Percentiles rank a stretch among this genome's conserved stretches.
phyloP scores from a whole-genome alignment of 2,113 vertebrate species.

The Ciconia maguari region DNA sequence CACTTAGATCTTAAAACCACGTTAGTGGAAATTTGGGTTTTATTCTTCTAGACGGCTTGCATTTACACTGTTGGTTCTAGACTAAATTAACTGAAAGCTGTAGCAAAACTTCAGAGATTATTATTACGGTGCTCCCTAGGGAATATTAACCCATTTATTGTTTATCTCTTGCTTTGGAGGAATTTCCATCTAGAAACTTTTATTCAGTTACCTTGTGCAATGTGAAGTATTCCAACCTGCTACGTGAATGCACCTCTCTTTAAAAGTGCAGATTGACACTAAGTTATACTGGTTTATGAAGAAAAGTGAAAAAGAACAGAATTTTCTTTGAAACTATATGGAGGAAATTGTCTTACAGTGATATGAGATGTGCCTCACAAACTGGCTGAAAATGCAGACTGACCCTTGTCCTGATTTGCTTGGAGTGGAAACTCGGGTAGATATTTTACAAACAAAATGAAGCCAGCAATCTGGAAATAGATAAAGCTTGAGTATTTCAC shows the following conservation, averaged over 20 bases:
- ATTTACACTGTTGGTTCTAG: neutral
- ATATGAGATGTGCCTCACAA: neutral
- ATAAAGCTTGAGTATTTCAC: neutral
- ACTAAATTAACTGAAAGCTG: neutral
- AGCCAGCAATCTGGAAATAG: neutral
- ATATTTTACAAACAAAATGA: neutral
- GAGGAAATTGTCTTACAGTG: neutral
- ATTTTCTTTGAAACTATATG: neutral
- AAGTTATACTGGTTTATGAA: neutral
- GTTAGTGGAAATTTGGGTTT: neutral
- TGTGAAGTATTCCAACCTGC: neutral
- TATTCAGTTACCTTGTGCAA: neutral
- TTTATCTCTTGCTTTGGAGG: neutral
- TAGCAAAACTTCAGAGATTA: neutral
- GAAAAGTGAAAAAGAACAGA: neutral
- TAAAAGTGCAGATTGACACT: neutral
- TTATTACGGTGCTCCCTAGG: neutral
- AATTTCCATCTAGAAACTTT: neutral
- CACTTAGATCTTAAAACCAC: neutral
- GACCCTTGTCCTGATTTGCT: neutral
- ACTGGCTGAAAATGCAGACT: neutral
- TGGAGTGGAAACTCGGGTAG: neutral
- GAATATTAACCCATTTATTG: neutral
- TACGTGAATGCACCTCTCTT: neutral
- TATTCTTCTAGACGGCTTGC: neutral